Base-by-base conservation (phyloP, 1,140 invertebrate species). In the Psix sp. region DNA sequence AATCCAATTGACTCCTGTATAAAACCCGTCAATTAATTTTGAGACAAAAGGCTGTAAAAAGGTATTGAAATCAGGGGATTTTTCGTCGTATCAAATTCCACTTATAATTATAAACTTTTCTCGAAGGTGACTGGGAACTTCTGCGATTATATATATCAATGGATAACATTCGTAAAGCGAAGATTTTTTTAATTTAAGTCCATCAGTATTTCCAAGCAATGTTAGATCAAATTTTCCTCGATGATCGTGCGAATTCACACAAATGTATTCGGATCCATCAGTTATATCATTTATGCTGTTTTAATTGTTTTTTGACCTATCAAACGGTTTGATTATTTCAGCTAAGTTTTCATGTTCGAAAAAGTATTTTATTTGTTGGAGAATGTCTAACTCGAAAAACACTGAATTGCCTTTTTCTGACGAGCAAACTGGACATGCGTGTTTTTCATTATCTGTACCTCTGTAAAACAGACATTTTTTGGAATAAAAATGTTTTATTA, bases 301-400 rank as follows among this genome's bases (percentile, higher is more conserved):
- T n/a, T 7, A 5, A 17, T 62, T 26, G 2, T 49, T 0, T 42
- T 39, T 48, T 29, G 72, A 57, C 42, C 57, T 67, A 7, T 67
- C 36, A 40, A 49, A 57, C 16, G 39, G 16, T 21, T 17, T 18
- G n/a, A 42, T 20, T 42, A 20, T 42, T 20, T 42, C 39, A 6
- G 39, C 39, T 11, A 73, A 52, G 26, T 68, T 40, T 17, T 39
- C 15, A 45, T 76, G 11, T 26, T 76, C 52, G 26, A 76, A 76
- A 14, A 57, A 31, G 17, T 59, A 56, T 57, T 66, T 60, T 13
- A 71, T 66, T 66, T 66, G 74, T 15, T 51, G 5, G 1, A 10
- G 5, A 15, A 76, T 9, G 38, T 76, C 60, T 13, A 67, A 35
- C 62, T 76, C 43, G 15, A 43, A 57, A 39, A 74, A 74, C 46